Evolutionary conservation across 2,113 vertebrate species (phyloP).

Genomic region (Scartelaos histophorus): DNA sequence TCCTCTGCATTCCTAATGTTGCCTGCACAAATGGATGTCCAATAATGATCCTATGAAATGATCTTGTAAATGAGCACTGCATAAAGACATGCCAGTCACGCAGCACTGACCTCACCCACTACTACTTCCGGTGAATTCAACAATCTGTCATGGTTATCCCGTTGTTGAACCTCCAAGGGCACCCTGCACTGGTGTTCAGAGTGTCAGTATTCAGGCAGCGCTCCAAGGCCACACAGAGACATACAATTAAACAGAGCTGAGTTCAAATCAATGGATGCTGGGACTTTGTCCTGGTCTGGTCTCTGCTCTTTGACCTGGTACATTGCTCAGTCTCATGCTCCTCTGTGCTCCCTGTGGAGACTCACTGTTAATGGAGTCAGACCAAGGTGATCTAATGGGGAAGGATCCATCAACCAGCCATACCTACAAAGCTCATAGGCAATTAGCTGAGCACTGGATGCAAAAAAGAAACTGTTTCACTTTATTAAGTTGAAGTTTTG

Average conservation of each 20-base stretch:
- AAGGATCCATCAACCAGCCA: conserved; percentile 38
- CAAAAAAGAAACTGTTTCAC: background rate
- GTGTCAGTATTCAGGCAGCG: conserved; percentile 6
- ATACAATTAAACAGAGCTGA: conserved; percentile 45
- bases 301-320: conserved; percentile 46
- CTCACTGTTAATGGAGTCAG: conserved; percentile 15
- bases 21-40: background rate
- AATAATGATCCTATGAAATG: conserved; percentile 14
- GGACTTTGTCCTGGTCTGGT: conserved; percentile 35
- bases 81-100: background rate
- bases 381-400: conserved; percentile 24
- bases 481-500: background rate
- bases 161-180: conserved; percentile 24
- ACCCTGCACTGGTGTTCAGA: background rate
- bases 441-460: background rate
- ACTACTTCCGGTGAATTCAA: conserved; percentile 29
- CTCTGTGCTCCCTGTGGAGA: conserved; percentile 20
- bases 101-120: conserved; percentile 4
- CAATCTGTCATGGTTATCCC: conserved; percentile 15
- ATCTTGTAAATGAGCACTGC: conserved; percentile 20
- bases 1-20: background rate
- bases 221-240: conserved; percentile 31
- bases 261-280: conserved; percentile 44
- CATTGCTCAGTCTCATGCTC: conserved; percentile 26
- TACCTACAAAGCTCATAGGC: background rate